phyloP scores from a whole-genome alignment of 2,797 vertebrate species.

The Sebastes matsubarae region DNA sequence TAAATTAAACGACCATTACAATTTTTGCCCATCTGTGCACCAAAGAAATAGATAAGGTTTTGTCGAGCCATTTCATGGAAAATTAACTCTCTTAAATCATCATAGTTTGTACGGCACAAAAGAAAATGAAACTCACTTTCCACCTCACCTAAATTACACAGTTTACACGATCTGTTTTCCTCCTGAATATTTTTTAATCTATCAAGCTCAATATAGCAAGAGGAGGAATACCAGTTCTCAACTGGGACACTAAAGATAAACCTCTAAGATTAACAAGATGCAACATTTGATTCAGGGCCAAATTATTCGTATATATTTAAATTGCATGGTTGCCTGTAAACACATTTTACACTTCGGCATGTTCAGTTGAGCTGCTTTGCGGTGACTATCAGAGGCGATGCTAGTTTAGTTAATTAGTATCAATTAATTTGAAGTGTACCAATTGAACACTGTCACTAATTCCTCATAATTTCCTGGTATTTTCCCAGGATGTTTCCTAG shows the following conservation, averaged over 20 bases:
- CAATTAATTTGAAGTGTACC: neutral
- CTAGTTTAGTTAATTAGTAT: neutral
- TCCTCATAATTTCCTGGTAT: no score
- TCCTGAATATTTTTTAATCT: neutral
- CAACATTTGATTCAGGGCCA: neutral
- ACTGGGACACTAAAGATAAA: neutral
- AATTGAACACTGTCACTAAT: neutral
- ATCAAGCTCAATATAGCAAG: neutral
- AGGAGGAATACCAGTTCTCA: neutral
- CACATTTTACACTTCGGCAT: neutral
- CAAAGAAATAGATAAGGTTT: neutral
- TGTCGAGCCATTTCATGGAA: slow-evolving; percentile 11
- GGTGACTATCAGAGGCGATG: neutral
- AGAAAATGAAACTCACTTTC: slow-evolving; percentile 19
- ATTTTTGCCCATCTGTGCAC: neutral
- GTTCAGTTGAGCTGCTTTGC: neutral
- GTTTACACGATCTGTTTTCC: slow-evolving; percentile 5
- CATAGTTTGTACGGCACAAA: slow-evolving; percentile 17
- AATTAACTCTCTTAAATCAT: slow-evolving; percentile 26
- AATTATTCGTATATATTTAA: neutral
- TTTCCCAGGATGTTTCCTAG: no score
- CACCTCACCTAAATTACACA: slow-evolving; percentile 7
- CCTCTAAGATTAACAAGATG: neutral
- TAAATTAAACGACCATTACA: neutral
- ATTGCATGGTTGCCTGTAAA: neutral